Evolutionary conservation across 23 tunicate genomes (phyloP), one percentile per base, ranked within the genome.

Genomic region (Pegea sp.): DNA sequence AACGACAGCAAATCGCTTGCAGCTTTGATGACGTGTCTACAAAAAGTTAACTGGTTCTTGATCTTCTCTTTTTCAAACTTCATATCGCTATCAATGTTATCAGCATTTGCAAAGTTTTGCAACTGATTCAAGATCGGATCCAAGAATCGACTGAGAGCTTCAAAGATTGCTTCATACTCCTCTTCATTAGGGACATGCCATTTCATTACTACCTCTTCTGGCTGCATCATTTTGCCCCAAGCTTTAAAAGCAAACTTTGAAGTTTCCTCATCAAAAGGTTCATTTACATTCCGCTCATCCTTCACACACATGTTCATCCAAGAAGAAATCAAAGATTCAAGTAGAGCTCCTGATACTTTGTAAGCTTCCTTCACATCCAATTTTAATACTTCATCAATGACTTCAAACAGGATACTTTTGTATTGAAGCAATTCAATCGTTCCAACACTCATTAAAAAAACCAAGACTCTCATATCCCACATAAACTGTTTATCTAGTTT

Each of bases 131-230:
- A 42, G 13, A 54, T 59, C 28, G 93, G 80, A 5, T 26, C 5
- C 28, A 81, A 11, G 33, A 72, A 81, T 13, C n/a, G 28, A 34
- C 68, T 72, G 18, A 74, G 29, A 25, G 33, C 46, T 0, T 68
- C 67, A 67, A 74, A 73, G 28, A 63, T 56, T 18, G 79, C 71
- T 28, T 68, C 56, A 31, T 73, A 26, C 43, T 84, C 95, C 7
- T 61, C 71, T 48, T 67, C 58, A 0, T 57, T 34, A 11, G 95
- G 95, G 3, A 53, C 68, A 68, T 84, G 95, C 95, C 95, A 84
- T 4, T 46, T 6, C 22, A 73, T 49, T 18, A 67, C 23, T n/a
- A 67, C 19, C 22, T 84, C 52, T 59, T 64, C 30, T 3, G 86
- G 71, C 20, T 70, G 22, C 3, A 71, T 50, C n/a, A 64, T 57